Evolutionary conservation across 2,888 invertebrate species (phyloP), one percentile per base, ranked within the genome.

Genomic region (Chymomyza caudatula): DNA sequence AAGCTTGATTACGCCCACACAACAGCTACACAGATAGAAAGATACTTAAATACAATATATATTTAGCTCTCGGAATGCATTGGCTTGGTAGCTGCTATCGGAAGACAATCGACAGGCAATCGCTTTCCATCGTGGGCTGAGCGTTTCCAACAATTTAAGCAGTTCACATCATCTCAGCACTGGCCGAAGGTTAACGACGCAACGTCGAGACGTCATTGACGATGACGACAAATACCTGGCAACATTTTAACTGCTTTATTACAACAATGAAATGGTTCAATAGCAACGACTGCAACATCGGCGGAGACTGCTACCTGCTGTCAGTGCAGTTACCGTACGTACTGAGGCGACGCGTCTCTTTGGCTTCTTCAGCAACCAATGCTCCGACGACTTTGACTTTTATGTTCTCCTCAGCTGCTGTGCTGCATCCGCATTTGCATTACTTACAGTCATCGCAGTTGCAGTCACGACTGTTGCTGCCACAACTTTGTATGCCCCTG

Each of bases 211-310:
- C 44, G 15, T 17, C 5, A 47, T 17, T 37, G 44, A 47, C 44
- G 44, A 17, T 15, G 17, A 47, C 5, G 44, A 17, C 44, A 15
- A 17, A 67, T 67, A 67, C 67, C 70, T 66, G 60, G 69, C 61
- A 54, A 71, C 80, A 73, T 73, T 71, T 80, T 76, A 80, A 79
- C 84, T 71, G 70, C 81, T 79, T 77, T 74, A 84, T 84, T 84
- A 84, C 68, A 70, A 67, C 66, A 76, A 65, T 63, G 69, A 63
- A 64, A 63, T 63, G 25, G 66, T 51, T 43, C 13, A 0, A 44
- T 15, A 44, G 15, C n/a, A 44, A 37, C 5, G 11, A 37, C 5
- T 6, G 15, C 44, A 44, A 4, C 13, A 44, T 4, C 11, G 15
- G n/a, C 44, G 11, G n/a, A 44, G 8, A 44, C 44, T 4, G 47